Evolutionary conservation across 2,888 invertebrate species (phyloP).

Genomic region (Buathra laborator): DNA sequence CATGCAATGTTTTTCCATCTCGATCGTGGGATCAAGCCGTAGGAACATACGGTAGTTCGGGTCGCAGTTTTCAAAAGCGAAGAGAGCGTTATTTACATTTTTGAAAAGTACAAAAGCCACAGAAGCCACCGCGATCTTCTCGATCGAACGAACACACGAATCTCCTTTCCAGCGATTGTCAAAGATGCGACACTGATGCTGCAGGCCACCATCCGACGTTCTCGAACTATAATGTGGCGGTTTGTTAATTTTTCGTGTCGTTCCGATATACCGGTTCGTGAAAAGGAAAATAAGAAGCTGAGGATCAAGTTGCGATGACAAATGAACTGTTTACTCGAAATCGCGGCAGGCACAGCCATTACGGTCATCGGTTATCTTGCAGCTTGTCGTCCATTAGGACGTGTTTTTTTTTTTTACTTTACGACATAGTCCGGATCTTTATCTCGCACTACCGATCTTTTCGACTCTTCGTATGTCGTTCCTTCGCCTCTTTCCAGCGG

Average conservation of each 20-base stretch:
- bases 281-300: slow-evolving; percentile 25
- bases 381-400: slow-evolving; percentile 78
- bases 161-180: not conserved
- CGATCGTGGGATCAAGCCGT: slow-evolving; percentile 7
- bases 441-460: slow-evolving; percentile 73
- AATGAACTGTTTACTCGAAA: slow-evolving; percentile 81
- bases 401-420: slow-evolving; percentile 68
- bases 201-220: not conserved
- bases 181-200: not conserved
- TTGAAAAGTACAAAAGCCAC: not conserved
- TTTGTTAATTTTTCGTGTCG: not conserved
- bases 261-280: not conserved
- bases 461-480: slow-evolving; percentile 62
- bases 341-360: slow-evolving; percentile 75
- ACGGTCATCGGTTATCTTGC: slow-evolving; percentile 71
- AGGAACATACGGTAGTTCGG: not conserved
- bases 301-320: slow-evolving; percentile 75
- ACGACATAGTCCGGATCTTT: slow-evolving; percentile 71
- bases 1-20: not conserved
- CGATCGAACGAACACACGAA: slow-evolving; percentile 30
- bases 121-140: slow-evolving; percentile 21
- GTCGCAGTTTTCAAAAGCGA: not conserved
- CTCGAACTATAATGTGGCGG: not conserved
- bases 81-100: not conserved
- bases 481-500: slow-evolving; percentile 32